Conservation (phyloP, 1,140 invertebrate species). For the Apocrypta bakeri region DNA sequence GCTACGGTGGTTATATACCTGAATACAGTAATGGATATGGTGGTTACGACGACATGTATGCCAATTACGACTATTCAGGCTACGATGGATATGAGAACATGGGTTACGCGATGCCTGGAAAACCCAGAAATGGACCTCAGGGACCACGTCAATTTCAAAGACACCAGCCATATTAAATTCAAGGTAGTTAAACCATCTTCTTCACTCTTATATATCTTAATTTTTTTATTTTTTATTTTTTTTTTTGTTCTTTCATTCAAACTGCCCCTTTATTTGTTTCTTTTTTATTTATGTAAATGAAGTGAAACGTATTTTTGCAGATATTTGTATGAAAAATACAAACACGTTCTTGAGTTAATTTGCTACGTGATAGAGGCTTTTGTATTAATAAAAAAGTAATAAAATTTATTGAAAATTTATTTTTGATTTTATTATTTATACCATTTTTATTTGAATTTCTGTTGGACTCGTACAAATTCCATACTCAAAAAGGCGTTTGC, state of each 20-base stretch:
- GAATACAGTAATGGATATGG: constrained; percentile 72
- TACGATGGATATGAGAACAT: constrained; percentile 71
- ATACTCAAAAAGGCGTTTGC: constrained; percentile 46
- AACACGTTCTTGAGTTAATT: constrained; percentile 50
- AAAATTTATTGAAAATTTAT: constrained; percentile 50
- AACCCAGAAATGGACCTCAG: constrained; percentile 70
- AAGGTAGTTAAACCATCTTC: constrained; percentile 40
- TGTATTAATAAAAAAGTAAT: constrained; percentile 48
- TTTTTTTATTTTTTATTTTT: too few species aligned
- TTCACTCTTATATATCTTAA: not conserved
- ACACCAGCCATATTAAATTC: constrained; percentile 74
- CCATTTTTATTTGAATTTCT: constrained; percentile 46
- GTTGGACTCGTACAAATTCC: not conserved
- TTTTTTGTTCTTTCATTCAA: constrained; percentile 8
- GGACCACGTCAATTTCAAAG: constrained; percentile 73
- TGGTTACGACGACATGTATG: constrained; percentile 71
- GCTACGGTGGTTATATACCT: constrained; percentile 70
- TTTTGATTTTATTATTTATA: constrained; percentile 52
- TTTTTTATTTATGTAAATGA: constrained; percentile 40
- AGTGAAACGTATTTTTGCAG: constrained; percentile 45
- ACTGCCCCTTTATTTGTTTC: constrained; percentile 22
- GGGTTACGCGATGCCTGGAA: constrained; percentile 66
- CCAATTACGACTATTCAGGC: constrained; percentile 68
- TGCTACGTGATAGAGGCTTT: constrained; percentile 49
- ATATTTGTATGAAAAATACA: constrained; percentile 52